phyloP scores from a whole-genome alignment of 2,797 vertebrate genomes.

The Melanogrammus aeglefinus region DNA sequence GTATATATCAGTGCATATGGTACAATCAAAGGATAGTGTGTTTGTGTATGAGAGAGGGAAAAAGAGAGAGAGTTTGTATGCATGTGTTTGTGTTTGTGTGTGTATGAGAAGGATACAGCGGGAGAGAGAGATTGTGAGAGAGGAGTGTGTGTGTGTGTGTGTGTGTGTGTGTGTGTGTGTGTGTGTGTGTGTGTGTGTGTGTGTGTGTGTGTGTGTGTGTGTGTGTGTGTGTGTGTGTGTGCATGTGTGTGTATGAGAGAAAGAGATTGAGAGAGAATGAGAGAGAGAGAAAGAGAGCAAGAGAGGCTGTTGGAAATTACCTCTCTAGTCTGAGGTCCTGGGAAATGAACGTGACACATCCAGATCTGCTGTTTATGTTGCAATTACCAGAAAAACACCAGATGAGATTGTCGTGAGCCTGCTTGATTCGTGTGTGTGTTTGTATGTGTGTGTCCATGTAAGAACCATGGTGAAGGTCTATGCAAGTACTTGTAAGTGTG shows the following conservation, averaged over 20 bases:
- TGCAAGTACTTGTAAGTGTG: not conserved
- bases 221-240: no score
- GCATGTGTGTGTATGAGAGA: no score
- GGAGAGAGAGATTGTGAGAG: no score
- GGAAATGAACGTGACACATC: conserved; percentile 73
- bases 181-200: no score
- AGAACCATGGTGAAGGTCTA: not conserved
- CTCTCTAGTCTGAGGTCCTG: conserved; percentile 60
- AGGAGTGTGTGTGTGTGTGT: no score
- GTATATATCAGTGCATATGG: conserved; percentile 9
- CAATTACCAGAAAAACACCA: conserved; percentile 76
- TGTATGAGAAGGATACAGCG: not conserved
- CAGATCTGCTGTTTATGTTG: conserved; percentile 77
- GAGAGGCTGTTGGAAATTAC: conserved; percentile 73
- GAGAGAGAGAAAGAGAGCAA: no score
- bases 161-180: no score
- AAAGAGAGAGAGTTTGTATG: no score
- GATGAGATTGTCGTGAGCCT: conserved; percentile 69
- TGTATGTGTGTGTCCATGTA: not conserved
- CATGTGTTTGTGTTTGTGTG: not conserved
- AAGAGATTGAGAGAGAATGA: no score
- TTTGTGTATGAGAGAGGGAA: not conserved
- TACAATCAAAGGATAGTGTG: conserved; percentile 40
- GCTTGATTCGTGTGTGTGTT: conserved; percentile 3
- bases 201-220: no score